Evolutionary conservation across 2,888 invertebrate genomes (phyloP), one percentile per base, ranked within the genome.

Genomic region (Ophioninae sp.): DNA sequence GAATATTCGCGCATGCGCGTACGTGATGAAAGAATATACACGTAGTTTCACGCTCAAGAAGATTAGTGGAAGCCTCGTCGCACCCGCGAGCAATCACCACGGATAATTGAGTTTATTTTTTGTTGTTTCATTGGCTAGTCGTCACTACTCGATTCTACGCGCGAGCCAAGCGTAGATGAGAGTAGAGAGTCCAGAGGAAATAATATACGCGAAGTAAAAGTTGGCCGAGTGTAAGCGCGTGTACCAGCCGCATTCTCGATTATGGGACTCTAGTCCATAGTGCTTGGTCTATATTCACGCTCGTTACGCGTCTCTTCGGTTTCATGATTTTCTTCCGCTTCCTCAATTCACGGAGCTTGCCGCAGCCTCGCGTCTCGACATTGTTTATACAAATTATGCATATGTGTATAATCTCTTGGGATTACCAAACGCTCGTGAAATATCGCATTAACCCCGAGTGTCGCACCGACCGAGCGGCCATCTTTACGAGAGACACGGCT

Each of bases 181-280:
- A 65, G 68, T 21, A 64, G 65, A 69, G 73, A 78, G 59, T 23
- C 30, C 17, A 13, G 68, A 72, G 39, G 57, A 56, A 69, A 75
- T 85, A 87, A 88, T 50, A 13, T 17, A 88, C 89, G 89, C 90
- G 90, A 91, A 91, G 91, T 91, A 89, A 90, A 89, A 89, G 90
- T 87, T 85, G 87, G 75, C 86, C 86, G 87, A 85, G 88, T 86
- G 86, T 85, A 80, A 81, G 78, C 78, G 80, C 65, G 30, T 64
- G 37, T 74, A 56, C 62, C 69, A 61, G 39, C 44, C 56, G 61
- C 39, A 65, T n/a, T 7, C 41, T 64, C 68, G 30, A 64, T 77
- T 44, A 68, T 44, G 57, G 39, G 75, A 75, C 77, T 65, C 74
- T 62, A 59, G 75, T 39, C 73, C 75, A 62, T 65, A 74, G 74